Conservation (phyloP, 2,888 invertebrate genomes). For the Myopa tessellatipennis region DNA sequence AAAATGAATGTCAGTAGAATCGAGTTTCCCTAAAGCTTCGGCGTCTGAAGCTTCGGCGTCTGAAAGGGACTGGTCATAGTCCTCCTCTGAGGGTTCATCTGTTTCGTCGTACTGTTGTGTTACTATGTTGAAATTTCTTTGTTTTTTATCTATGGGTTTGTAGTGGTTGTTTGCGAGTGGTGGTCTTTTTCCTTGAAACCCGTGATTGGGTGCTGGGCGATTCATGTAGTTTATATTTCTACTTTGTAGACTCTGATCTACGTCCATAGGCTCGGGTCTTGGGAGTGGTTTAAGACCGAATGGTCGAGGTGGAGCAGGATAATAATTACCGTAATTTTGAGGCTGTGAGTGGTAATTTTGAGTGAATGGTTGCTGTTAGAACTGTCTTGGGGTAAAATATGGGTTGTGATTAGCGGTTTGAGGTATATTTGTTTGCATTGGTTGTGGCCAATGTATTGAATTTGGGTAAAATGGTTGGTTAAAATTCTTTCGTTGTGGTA, state of each 20-base stretch:
- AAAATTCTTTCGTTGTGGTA: slow-evolving; percentile 9
- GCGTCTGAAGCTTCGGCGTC: neutral
- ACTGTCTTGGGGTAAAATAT: neutral
- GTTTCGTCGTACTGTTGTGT: neutral
- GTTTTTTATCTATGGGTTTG: neutral
- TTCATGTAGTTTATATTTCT: slow-evolving; percentile 40
- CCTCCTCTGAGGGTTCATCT: neutral
- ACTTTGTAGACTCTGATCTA: slow-evolving; percentile 20
- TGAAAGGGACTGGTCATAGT: neutral
- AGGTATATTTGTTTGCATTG: slow-evolving; percentile 5
- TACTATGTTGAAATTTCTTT: neutral
- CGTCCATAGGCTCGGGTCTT: slow-evolving; percentile 31
- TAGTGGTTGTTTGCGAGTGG: neutral
- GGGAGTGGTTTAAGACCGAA: neutral
- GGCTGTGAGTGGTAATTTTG: too few relatives aligned
- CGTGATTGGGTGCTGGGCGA: slow-evolving; percentile 9
- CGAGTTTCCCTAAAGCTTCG: neutral
- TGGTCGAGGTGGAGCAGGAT: neutral
- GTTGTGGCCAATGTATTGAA: slow-evolving; percentile 24
- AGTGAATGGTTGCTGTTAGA: neutral
- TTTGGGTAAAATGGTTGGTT: slow-evolving; percentile 19
- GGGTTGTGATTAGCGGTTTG: neutral
- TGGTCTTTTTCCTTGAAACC: slow-evolving; percentile 2
- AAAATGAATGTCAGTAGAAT: slow-evolving; percentile 16
- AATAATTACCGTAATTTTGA: too few relatives aligned